These are phyloP conservation scores for Pteria penguin DNA, from an alignment of 2,888 invertebrate species.

Conservation along the genomic window DNA sequence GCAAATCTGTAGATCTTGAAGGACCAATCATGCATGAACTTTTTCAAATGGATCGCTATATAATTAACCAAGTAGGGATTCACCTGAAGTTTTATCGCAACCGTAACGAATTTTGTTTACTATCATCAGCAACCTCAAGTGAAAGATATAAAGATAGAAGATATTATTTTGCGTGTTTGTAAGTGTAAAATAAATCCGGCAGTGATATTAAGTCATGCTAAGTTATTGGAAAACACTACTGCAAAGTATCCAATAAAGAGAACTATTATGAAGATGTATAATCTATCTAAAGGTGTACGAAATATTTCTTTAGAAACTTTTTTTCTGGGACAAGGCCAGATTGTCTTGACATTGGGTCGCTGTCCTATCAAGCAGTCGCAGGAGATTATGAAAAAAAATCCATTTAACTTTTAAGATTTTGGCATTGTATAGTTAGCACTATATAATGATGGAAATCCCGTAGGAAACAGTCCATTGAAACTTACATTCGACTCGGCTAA, in stretches of 20 bases:
- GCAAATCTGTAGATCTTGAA: conserved; percentile 39
- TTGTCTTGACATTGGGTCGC: conserved; percentile 34
- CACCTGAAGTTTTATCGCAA: conserved; percentile 29
- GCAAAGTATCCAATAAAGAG: conserved; percentile 38
- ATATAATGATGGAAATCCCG: conserved; percentile 40
- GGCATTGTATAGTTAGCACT: conserved; percentile 35
- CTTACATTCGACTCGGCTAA: conserved; percentile 24
- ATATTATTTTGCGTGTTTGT: conserved; percentile 27
- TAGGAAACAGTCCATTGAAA: conserved; percentile 41
- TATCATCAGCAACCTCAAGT: conserved; percentile 2
- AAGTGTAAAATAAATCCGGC: conserved; percentile 13
- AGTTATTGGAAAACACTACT: conserved; percentile 34
- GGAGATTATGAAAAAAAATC: conserved; percentile 43
- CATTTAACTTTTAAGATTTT: conserved; percentile 44
- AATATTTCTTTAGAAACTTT: too few species aligned
- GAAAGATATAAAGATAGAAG: conserved; percentile 21
- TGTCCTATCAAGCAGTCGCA: conserved; percentile 34
- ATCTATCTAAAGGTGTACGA: too few species aligned
- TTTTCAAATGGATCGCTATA: conserved; percentile 12
- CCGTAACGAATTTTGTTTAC: conserved; percentile 7
- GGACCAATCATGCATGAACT: conserved; percentile 32
- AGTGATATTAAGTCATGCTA: conserved; percentile 29
- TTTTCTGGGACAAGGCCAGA: conserved; percentile 43
- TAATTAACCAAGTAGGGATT: conserved; percentile 38
- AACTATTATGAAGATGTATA: too few species aligned